Base-by-base conservation (phyloP, 2,797 vertebrate genomes). In the Scolopax bukidnonensis region DNA sequence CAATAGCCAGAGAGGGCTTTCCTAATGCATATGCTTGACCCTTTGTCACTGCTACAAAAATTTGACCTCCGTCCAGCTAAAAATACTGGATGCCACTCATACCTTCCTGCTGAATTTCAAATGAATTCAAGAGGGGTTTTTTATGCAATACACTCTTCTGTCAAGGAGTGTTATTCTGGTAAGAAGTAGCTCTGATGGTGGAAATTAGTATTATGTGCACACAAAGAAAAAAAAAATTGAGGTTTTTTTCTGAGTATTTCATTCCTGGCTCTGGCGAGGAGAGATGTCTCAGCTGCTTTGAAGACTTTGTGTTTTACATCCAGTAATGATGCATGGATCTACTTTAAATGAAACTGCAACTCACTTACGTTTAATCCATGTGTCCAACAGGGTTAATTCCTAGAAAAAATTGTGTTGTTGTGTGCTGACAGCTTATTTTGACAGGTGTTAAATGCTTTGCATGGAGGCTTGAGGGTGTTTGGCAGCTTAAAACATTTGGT, bases 31-130 rank as follows among this genome's bases (percentile, higher is more conserved):
- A 7, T 79, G 74, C 63, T 79, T 93, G 94, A 94, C 88, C 89
- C 48, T 95, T 93, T 95, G 83, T 79, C 74, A 36, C 89, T 86
- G 54, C 95, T 90, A 69, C 3, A 84, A 93, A 93, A 91, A 73
- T 82, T 30, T 87, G 80, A 82, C 83, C 43, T 86, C 83, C 64
- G 47, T 96, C 88, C 88, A 88, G 71, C 91, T 96, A 89, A 94
- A 95, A 94, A 91, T 96, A 92, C 83, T 95, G 90, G 70, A 95
- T 94, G 84, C 90, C 95, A 30, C 56, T 94, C 95, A 88, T 95
- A 88, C 74, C 80, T 93, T 88, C 48, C 77, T 90, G 67, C 76
- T 95, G 59, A 59, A 87, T 91, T 97, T 93, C 80, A 53, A 16
- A 84, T 93, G 16, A 77, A 67, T 68, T 89, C 54, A 50, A 70